Base-by-base conservation (phyloP, 2,113 vertebrate species). In the Laticauda colubrina region DNA sequence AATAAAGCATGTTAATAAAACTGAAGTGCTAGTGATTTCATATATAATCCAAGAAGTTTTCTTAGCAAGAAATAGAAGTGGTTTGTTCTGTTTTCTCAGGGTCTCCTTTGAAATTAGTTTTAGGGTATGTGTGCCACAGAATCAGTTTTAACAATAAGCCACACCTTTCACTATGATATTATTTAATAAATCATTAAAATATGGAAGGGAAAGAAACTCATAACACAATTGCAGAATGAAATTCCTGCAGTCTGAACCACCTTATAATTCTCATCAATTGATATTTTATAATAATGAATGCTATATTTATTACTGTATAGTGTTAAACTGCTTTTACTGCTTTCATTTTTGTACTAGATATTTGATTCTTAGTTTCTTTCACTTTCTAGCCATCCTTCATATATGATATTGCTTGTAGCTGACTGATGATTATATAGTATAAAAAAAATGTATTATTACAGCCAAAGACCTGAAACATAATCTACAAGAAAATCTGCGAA, bases 221-320 rank as follows among this genome's bases (percentile, higher is more conserved):
- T 85, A 91, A 85, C 85, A 54, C 24, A 59, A 5, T 48, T 87
- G 4, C 55, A 91, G 45, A 88, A 54, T 51, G 29, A 64, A 88
- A 88, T 51, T 15, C 18, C 87, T 92, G 51, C 39, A 34, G 26
- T 69, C 55, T 64, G 26, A 64, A 64, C 61, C 26, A 64, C 26
- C 61, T 64, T 64, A 64, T 88, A 48, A 92, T 88, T 92, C 23
- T 69, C 57, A 54, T 88, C 15, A 87, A 88, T 92, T 92, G 53
- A 87, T 92, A 88, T 53, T 92, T 92, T 34, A 88, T 92, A 54
- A 87, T 87, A 92, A 69, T 64, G 26, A 64, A 69, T 69, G 12
- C 29, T 64, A n/a, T 69, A 69, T 15, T 69, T 69, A 69, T 69
- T 69, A 69, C 69, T 64, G 48, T 55, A 34, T 53, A 88, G 85